Conservation (phyloP, 2,888 invertebrate genomes). For the Suillia variegata region DNA sequence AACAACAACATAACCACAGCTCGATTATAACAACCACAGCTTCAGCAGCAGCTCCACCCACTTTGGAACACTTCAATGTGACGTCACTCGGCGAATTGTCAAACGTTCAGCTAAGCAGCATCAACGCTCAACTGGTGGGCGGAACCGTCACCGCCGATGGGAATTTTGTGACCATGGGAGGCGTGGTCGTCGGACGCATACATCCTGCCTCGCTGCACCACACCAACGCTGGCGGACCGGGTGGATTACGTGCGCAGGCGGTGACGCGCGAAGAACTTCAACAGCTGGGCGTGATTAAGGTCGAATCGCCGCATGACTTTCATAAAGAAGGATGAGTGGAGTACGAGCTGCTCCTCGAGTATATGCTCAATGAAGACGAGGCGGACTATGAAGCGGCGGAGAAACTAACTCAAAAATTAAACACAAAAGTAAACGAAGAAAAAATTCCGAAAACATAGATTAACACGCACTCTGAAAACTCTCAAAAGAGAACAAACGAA, state of each 20-base stretch:
- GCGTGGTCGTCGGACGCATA: slow-evolving; percentile 53
- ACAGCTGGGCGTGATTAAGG: slow-evolving; percentile 51
- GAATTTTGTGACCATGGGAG: slow-evolving; percentile 55
- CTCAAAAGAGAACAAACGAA: too few relatives aligned
- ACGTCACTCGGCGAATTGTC: slow-evolving; percentile 48
- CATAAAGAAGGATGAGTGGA: slow-evolving; percentile 53
- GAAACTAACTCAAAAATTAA: too few relatives aligned
- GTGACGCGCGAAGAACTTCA: slow-evolving; percentile 43
- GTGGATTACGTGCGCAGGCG: slow-evolving; percentile 35
- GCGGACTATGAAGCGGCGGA: slow-evolving; percentile 25
- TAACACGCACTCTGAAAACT: background rate
- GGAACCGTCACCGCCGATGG: slow-evolving; percentile 55
- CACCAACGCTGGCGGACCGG: slow-evolving; percentile 31
- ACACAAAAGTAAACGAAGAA: slow-evolving; percentile 14
- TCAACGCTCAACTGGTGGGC: slow-evolving; percentile 46
- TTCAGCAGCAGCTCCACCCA: slow-evolving; percentile 29
- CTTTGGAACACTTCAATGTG: slow-evolving; percentile 49
- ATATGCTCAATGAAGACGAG: slow-evolving; percentile 48
- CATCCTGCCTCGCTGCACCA: slow-evolving; percentile 30
- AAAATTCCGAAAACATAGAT: slow-evolving; percentile 19
- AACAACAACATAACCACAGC: slow-evolving; percentile 31
- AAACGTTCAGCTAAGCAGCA: slow-evolving; percentile 36
- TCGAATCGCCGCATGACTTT: slow-evolving; percentile 40
- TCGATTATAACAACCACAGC: slow-evolving; percentile 8
- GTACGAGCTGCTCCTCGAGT: slow-evolving; percentile 48